Evolutionary conservation across 2,797 vertebrate genomes (phyloP), one percentile per base, ranked within the genome.

Genomic region (Meda fulgida): DNA sequence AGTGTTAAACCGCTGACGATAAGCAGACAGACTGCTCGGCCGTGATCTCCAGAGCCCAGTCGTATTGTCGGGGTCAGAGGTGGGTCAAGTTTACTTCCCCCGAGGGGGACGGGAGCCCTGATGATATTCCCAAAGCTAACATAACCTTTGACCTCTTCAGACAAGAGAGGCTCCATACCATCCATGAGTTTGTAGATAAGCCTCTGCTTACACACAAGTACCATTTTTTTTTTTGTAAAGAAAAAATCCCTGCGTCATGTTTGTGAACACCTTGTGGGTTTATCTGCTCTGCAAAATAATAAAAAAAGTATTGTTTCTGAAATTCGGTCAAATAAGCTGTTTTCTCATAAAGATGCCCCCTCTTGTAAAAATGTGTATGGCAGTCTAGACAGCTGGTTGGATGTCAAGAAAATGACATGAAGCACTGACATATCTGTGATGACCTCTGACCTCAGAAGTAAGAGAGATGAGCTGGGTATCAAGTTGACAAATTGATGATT

Each of bases 1-100:
- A 40, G 84, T 71, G 88, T 84, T 78, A 77, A 84, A 83, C 63
- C 75, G 38, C 29, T 73, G 84, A 87, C 26, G 70, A 83, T 79
- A 81, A 81, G 60, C 85, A 84, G 87, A 80, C 82, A 83, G 77
- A 82, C 85, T 70, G 73, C 87, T 82, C 87, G 87, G 86, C 90
- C 88, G 13, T 77, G 85, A 87, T 85, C 88, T 81, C 60, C 34
- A 34, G 70, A 71, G 75, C 46, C 26, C 60, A 83, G 46, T 84
- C 67, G 58, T 67, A 70, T 69, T 84, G n/a, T 38, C 34, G 46
- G 81, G 88, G 85, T 88, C 87, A 87, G 81, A 86, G 77, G 85
- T 80, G 73, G 86, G 88, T 88, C 90, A 89, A 88, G 87, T 89
- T 88, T 84, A 88, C 85, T 84, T 80, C 86, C 86, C 86, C 89